Conservation (phyloP, 1,140 invertebrate species). For the Heliconius hermathena region DNA sequence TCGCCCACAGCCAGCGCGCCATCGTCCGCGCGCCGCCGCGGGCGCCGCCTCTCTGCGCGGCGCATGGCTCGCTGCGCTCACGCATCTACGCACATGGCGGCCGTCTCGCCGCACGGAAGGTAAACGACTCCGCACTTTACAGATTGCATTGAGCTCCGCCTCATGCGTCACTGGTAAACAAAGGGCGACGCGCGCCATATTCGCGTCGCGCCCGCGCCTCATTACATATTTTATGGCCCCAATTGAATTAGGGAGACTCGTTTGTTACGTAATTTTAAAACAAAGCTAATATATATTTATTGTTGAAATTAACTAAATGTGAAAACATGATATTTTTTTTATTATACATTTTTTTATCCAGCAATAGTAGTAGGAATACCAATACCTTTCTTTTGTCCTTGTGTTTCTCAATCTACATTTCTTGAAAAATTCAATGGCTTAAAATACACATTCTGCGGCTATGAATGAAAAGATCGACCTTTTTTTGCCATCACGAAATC, state of each 20-base stretch:
- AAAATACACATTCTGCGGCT: constrained; percentile 18
- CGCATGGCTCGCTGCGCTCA: constrained; percentile 64
- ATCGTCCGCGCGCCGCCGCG: constrained; percentile 74
- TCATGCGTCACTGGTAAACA: constrained; percentile 78
- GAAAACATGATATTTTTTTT: too few species aligned
- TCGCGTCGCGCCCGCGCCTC: constrained; percentile 50
- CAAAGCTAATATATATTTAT: background rate
- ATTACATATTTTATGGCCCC: constrained; percentile 39
- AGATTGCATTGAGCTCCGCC: constrained; percentile 71
- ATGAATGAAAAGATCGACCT: constrained; percentile 5
- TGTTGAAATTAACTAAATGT: background rate
- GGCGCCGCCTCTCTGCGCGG: constrained; percentile 64
- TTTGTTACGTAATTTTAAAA: constrained; percentile 27
- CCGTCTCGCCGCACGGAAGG: constrained; percentile 76
- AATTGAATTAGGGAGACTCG: constrained; percentile 22
- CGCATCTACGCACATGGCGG: constrained; percentile 77
- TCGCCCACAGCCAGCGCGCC: constrained; percentile 72
- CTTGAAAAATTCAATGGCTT: background rate
- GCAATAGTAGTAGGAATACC: too few species aligned
- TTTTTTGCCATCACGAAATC: constrained; percentile 30
- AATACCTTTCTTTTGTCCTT: too few species aligned
- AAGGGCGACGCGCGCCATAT: constrained; percentile 70
- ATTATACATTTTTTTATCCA: too few species aligned
- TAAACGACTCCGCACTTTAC: constrained; percentile 76
- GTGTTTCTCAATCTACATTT: too few species aligned